Percentiles rank a stretch among this genome's conserved stretches.
phyloP scores from a whole-genome alignment of 1,140 invertebrate genomes.

The Stegodyphus mimosarum region DNA sequence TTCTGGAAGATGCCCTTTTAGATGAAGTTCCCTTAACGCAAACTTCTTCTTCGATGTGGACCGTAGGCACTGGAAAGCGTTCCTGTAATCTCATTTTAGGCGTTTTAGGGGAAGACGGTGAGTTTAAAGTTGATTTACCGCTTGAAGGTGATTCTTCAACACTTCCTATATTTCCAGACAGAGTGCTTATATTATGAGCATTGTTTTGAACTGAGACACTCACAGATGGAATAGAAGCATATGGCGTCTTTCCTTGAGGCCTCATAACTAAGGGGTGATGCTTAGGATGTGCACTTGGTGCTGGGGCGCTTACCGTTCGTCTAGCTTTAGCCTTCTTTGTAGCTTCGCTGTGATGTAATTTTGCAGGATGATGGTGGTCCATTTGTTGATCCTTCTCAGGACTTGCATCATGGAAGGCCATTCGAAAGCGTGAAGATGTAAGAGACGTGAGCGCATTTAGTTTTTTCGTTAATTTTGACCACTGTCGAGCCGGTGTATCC shows the following conservation, averaged over 20 bases:
- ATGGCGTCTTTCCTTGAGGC: constrained; percentile 25
- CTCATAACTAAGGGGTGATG: constrained; percentile 30
- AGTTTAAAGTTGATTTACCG: constrained; percentile 31
- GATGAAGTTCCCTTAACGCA: constrained; percentile 1
- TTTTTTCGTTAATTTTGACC: constrained; percentile 56
- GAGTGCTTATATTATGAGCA: constrained; percentile 1
- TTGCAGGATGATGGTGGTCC: constrained; percentile 3
- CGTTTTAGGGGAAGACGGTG: constrained; percentile 58
- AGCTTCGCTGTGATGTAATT: constrained; percentile 6
- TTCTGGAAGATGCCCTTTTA: constrained; percentile 23
- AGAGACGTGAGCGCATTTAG: constrained; percentile 24
- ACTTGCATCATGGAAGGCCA: constrained; percentile 45
- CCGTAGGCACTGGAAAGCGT: constrained; percentile 53
- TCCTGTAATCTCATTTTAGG: constrained; percentile 32
- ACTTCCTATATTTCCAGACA: constrained; percentile 32
- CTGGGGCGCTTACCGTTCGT: constrained; percentile 56
- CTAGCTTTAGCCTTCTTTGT: constrained; percentile 54
- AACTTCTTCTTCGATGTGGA: constrained; percentile 56
- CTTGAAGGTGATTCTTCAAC: constrained; percentile 23
- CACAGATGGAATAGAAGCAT: constrained; percentile 55
- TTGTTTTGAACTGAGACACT: constrained; percentile 47
- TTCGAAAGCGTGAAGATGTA: constrained; percentile 28
- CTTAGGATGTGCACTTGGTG: constrained; percentile 32
- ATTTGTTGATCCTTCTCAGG: constrained; percentile 5
- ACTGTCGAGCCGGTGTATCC: constrained; percentile 58